phyloP scores from a whole-genome alignment of 2,797 vertebrate genomes.

The Lophius americanus region DNA sequence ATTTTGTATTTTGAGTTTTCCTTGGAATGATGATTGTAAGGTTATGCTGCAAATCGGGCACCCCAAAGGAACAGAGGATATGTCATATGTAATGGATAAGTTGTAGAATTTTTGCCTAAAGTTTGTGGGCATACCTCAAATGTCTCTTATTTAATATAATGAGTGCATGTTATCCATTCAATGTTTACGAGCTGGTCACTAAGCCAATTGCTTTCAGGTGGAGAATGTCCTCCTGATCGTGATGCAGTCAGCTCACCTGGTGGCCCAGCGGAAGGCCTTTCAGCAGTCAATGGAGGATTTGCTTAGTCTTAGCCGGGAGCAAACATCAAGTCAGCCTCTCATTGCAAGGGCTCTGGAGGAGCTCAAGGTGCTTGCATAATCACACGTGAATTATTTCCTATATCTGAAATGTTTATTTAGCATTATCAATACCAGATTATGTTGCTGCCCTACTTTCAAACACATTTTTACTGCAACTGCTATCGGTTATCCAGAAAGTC shows the following conservation, averaged over 20 bases:
- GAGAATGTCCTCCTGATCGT: slow-evolving; percentile 94
- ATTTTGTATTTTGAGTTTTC: too few species aligned
- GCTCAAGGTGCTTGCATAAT: slow-evolving; percentile 87
- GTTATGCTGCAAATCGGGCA: too few species aligned
- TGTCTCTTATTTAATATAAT: too few species aligned
- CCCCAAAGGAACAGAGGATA: too few species aligned
- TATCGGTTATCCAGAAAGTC: slow-evolving; percentile 12
- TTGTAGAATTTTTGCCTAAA: too few species aligned
- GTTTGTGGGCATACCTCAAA: too few species aligned
- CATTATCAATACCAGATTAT: slow-evolving; percentile 17
- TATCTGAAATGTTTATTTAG: slow-evolving; percentile 9
- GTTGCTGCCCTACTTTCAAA: slow-evolving; percentile 39
- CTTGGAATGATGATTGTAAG: too few species aligned
- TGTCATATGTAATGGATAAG: too few species aligned
- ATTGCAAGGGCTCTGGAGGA: slow-evolving; percentile 93
- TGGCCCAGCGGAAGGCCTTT: slow-evolving; percentile 92
- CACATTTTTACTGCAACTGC: slow-evolving; percentile 17
- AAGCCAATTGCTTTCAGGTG: slow-evolving; percentile 77
- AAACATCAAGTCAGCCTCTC: slow-evolving; percentile 97
- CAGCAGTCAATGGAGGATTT: slow-evolving; percentile 93
- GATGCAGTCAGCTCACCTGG: slow-evolving; percentile 92
- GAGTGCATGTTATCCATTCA: neutral
- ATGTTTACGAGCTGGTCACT: neutral
- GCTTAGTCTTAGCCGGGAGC: slow-evolving; percentile 90
- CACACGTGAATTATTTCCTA: neutral